Base-by-base conservation (phyloP, 1,140 invertebrate genomes). In the Eurosta solidaginis region DNA sequence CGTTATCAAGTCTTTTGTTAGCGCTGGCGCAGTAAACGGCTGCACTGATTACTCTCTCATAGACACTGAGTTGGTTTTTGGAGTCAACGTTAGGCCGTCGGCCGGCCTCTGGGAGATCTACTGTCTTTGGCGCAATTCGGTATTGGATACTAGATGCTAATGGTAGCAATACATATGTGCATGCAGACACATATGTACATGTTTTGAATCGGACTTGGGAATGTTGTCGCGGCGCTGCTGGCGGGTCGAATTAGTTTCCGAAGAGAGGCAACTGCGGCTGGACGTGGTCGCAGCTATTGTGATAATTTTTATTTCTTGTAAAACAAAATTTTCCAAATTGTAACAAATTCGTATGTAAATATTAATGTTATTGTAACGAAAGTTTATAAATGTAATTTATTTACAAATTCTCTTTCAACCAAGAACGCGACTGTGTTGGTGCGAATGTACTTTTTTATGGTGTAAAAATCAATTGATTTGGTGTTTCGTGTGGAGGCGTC, bases 211-310 rank as follows among this genome's bases (percentile, higher is more conserved):
- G 73, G 44, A 47, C 73, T 7, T 47, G 22, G 22, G 14, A 6
- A 22, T 22, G 36, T 45, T 74, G 73, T n/a, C 44, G 42, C 27
- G 7, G 73, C 44, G 25, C 40, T 45, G 27, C 45, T 47, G 45
- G 14, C 14, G 20, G 40, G 49, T 47, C 75, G 47, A 76, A 76
- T 76, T 68, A 76, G 75, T 76, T 36, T 33, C 47, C 49, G 49
- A 76, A 76, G 47, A 52, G 50, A 76, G 45, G 52, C 75, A 76
- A 76, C 45, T 76, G 75, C 75, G 75, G 45, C 45, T 52, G 75
- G 75, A 76, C 49, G 75, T 54, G 49, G 33, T 22, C 49, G 75
- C 40, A 74, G 73, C 44, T 74, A 20, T 74, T n/a, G n/a, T n/a
- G n/a, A 14, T n/a, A 22, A 74, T 27, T 74, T 74, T 74, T 42